Evolutionary conservation across 2,888 invertebrate species (phyloP).

Genomic region (Nysson spinosus): DNA sequence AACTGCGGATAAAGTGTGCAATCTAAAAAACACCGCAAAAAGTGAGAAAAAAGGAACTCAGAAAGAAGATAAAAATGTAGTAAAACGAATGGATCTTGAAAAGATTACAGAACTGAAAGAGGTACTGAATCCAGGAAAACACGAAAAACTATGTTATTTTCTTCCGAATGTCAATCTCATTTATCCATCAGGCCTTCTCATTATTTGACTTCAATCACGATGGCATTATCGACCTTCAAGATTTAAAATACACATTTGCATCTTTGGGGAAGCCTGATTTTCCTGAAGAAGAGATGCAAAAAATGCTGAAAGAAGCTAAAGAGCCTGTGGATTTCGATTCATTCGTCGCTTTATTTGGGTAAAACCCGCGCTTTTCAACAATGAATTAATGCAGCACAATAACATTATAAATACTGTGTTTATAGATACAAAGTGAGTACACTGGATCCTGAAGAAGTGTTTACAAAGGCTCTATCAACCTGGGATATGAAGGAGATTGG

Average conservation of each 20-base stretch:
- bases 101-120: constrained; percentile 2
- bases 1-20: too few relatives aligned
- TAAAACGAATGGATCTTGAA: background rate
- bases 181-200: constrained; percentile 79
- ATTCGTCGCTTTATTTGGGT: constrained; percentile 81
- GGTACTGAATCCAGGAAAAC: background rate
- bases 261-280: constrained; percentile 81
- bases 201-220: constrained; percentile 83
- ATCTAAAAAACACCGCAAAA: background rate
- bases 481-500: constrained; percentile 83
- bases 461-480: constrained; percentile 81
- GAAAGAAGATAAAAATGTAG: background rate
- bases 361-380: background rate
- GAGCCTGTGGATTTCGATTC: constrained; percentile 82
- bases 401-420: background rate
- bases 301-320: constrained; percentile 82
- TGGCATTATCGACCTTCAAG: constrained; percentile 82
- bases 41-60: background rate
- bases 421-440: constrained; percentile 79
- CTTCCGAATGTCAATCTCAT: background rate
- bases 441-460: constrained; percentile 82
- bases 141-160: background rate
- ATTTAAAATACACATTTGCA: constrained; percentile 81
- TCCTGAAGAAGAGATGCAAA: constrained; percentile 80
- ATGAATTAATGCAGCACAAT: too few relatives aligned